phyloP scores from a whole-genome alignment of 2,113 vertebrate species.

The Poeciliopsis occidentalis region DNA sequence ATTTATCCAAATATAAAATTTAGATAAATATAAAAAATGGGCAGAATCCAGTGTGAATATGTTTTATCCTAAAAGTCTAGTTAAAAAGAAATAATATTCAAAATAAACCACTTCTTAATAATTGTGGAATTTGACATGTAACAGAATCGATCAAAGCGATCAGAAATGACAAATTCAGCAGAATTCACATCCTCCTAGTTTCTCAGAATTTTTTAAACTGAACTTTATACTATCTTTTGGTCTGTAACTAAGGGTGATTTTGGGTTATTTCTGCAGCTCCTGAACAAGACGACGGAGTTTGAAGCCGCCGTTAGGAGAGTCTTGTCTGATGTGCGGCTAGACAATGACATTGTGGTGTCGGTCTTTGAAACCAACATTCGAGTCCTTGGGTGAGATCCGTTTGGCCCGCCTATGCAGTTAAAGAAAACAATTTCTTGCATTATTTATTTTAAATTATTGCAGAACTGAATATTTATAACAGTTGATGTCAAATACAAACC shows the following conservation, averaged over 20 bases:
- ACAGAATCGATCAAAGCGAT: neutral
- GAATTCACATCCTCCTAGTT: neutral
- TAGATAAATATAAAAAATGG: no score
- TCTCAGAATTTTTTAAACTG: neutral
- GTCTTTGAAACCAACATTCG: constrained; percentile 99
- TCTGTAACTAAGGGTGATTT: neutral
- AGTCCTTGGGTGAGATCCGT: constrained; percentile 91
- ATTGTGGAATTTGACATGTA: neutral
- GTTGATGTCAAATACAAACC: neutral
- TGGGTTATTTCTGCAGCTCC: constrained; percentile 79
- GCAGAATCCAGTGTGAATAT: no score
- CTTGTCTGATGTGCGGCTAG: constrained; percentile 92
- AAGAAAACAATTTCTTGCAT: neutral
- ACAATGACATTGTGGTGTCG: constrained; percentile 98
- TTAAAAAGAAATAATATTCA: neutral
- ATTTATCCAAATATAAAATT: neutral
- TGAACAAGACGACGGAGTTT: constrained; percentile 97
- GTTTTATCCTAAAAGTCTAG: no score
- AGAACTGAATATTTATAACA: neutral
- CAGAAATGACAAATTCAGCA: neutral
- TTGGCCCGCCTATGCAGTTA: neutral
- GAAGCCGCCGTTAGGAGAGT: constrained; percentile 95
- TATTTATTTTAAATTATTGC: neutral
- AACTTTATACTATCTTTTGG: neutral
- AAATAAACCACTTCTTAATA: neutral